Conservation (phyloP, 2,888 invertebrate genomes). For the Caradrina kadenii region DNA sequence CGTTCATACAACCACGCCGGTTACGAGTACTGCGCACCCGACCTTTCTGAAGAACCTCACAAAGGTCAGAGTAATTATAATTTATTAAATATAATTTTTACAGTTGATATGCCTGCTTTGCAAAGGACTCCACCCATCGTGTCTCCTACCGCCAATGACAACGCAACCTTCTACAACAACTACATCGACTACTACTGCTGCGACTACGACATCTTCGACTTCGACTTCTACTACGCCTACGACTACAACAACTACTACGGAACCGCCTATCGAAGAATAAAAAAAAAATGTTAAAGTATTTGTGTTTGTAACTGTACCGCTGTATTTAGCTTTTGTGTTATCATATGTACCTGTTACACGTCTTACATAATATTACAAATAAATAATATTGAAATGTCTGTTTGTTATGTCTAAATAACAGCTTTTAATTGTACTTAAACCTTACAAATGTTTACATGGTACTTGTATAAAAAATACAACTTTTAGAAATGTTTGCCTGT, state of each 20-base stretch:
- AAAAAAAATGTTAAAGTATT: not conserved
- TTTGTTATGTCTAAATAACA: no score
- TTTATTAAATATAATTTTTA: constrained; percentile 31
- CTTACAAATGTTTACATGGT: no score
- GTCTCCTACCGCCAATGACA: constrained; percentile 28
- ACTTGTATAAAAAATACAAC: no score
- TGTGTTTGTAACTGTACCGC: not conserved
- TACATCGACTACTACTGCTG: constrained; percentile 56
- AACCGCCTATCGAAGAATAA: constrained; percentile 9
- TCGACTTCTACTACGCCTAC: constrained; percentile 44
- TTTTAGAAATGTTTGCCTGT: no score
- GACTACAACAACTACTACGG: constrained; percentile 23
- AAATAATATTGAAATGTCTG: no score
- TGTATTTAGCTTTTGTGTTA: not conserved
- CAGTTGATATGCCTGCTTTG: constrained; percentile 77
- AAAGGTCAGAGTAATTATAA: no score
- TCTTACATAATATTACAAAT: no score
- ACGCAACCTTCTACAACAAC: constrained; percentile 11
- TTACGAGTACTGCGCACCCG: no score
- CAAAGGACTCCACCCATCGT: constrained; percentile 55
- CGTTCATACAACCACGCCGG: no score
- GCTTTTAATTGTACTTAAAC: no score
- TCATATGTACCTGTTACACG: no score
- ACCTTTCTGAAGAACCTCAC: no score
- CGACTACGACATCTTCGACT: constrained; percentile 33